Evolutionary conservation across 2,113 vertebrate species (phyloP), one percentile per base, ranked within the genome.

Genomic region (Paramormyrops kingsleyae): DNA sequence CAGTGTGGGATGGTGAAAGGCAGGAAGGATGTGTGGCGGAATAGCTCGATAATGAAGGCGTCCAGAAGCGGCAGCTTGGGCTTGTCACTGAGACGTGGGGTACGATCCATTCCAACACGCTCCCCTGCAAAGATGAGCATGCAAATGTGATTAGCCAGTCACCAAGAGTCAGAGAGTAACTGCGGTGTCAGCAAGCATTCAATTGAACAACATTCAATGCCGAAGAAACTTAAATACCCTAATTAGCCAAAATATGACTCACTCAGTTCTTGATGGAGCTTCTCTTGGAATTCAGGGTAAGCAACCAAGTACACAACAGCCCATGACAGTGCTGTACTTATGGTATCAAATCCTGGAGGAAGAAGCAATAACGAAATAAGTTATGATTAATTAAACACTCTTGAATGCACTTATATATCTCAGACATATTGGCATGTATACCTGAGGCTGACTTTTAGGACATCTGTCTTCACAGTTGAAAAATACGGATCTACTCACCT

Each of bases 1-100:
- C 98, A 97, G 92, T 99, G 98, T 0, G 98, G 98, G 92, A 99
- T 98, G 59, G 99, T 97, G 89, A 99, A 98, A 15, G 99, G 99
- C 62, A 98, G 0, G 21, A 97, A 99, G 83, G 98, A 98, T 0
- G 97, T 96, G 70, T 99, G 98, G 0, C 98, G 94, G 91, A 99
- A 97, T 70, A 94, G 86, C 94, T 99, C 98, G 89, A 97, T 84
- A 83, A 98, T 98, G 46, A 99, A 99, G 27, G 98, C 97, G 80
- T 99, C 99, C 9, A 95, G 91, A 8, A 97, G 95, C 1, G 96
- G 96, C 89, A 99, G 91, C 0, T 13, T 92, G 83, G 88, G 1
- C 89, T 92, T 96, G 91, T 99, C 98, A 0, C 95, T 95, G 19
- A 98, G 92, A 27, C 80, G 91, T 0, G 98, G 98, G 3, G 3